Conservation (phyloP, 2,797 vertebrate species). For the Galago senegalensis region DNA sequence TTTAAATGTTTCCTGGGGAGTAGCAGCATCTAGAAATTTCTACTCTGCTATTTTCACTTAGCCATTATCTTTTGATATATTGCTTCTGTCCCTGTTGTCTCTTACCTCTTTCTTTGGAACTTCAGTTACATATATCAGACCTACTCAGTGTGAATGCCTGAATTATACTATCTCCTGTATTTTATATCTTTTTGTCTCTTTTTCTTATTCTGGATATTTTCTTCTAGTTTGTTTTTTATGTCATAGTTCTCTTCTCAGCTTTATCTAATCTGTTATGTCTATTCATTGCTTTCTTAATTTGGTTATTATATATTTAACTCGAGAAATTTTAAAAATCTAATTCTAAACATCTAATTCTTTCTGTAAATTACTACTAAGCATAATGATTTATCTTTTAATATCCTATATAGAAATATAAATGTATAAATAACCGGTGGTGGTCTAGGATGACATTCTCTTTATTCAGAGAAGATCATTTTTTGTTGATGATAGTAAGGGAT, state of each 20-base stretch:
- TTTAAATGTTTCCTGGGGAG: neutral
- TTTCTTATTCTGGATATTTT: neutral
- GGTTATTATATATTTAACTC: neutral
- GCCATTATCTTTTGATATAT: neutral
- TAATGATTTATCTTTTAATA: neutral
- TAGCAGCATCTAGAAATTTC: neutral
- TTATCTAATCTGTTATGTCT: neutral
- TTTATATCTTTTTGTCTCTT: neutral
- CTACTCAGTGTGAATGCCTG: neutral
- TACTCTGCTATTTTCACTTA: neutral
- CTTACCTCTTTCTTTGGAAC: neutral
- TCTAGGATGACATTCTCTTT: neutral
- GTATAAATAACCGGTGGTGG: neutral
- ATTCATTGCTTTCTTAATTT: neutral
- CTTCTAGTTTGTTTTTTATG: neutral
- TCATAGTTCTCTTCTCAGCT: neutral
- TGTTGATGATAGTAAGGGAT: neutral
- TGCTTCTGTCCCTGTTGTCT: neutral
- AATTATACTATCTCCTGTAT: neutral
- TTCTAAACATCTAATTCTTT: neutral
- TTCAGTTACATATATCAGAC: neutral
- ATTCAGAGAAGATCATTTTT: neutral
- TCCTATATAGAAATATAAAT: neutral
- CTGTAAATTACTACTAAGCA: neutral
- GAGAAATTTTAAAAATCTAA: neutral